Conservation (phyloP, 2,797 vertebrate species). For the Aeoliscus strigatus region DNA sequence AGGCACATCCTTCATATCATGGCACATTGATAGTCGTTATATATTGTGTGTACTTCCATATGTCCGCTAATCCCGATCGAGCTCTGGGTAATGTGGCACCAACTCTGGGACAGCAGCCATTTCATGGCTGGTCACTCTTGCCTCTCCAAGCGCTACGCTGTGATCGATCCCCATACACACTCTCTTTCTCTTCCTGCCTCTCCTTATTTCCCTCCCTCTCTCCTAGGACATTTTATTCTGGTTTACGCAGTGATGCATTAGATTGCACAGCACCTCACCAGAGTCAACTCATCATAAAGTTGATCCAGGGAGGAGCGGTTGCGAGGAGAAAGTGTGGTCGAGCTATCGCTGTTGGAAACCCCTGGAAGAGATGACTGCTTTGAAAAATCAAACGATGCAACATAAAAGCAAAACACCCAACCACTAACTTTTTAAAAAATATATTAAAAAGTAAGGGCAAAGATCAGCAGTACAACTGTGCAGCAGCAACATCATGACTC, state of each 20-base stretch:
- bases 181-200: constrained; percentile 19
- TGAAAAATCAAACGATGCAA: constrained; percentile 14
- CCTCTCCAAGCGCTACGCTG: constrained; percentile 37
- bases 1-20: constrained; percentile 3
- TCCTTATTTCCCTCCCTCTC: constrained; percentile 33
- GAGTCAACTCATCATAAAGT: constrained; percentile 65
- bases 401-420: no score
- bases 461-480: not conserved
- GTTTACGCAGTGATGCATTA: constrained; percentile 71
- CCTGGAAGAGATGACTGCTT: constrained; percentile 40
- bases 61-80: constrained; percentile 8
- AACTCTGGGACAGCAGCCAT: constrained; percentile 55
- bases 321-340: constrained; percentile 50
- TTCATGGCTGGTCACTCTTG: constrained; percentile 70
- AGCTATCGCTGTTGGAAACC: constrained; percentile 49
- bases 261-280: constrained; percentile 68
- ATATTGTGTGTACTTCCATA: constrained; percentile 22
- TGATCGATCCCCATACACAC: constrained; percentile 56
- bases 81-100: constrained; percentile 31
- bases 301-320: constrained; percentile 52
- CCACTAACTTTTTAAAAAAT: no score
- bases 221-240: constrained; percentile 61
- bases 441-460: no score
- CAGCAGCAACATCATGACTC: constrained; percentile 14
- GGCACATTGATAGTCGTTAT: constrained; percentile 18